Evolutionary conservation across 2,888 invertebrate genomes (phyloP).

Genomic region (Metellina segmentata): DNA sequence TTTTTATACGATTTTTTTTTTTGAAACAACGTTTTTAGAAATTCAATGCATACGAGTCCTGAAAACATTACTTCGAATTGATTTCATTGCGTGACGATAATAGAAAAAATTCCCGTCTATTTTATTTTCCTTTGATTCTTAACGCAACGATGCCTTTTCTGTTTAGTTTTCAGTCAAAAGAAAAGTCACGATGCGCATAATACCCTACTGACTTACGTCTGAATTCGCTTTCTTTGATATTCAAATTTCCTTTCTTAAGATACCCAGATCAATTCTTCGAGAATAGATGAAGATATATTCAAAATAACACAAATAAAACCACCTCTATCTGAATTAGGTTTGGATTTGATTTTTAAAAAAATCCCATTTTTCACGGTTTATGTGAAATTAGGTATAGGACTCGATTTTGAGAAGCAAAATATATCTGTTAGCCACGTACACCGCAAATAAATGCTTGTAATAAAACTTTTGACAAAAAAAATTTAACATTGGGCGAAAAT

Average conservation of each 20-base stretch:
- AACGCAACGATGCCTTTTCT: slow-evolving; percentile 22
- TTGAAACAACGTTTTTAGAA: no score
- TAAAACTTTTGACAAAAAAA: no score
- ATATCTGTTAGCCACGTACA: no score
- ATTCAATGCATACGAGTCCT: no score
- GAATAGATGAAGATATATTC: neutral
- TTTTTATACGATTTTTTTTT: no score
- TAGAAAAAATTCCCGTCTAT: slow-evolving; percentile 1
- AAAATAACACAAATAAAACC: neutral
- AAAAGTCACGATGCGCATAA: slow-evolving; percentile 1
- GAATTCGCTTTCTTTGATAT: slow-evolving; percentile 15
- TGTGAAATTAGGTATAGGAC: no score
- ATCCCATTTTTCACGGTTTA: no score
- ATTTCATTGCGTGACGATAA: slow-evolving; percentile 15
- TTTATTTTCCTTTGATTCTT: neutral
- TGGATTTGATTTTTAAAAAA: no score
- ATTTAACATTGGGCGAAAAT: no score
- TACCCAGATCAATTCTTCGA: neutral
- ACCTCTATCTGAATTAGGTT: no score
- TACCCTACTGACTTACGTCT: neutral
- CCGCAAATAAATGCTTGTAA: no score
- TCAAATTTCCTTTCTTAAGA: slow-evolving; percentile 12
- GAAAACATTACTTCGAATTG: neutral
- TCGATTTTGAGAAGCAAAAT: no score
- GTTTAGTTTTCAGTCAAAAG: neutral